Evolutionary conservation across 1,140 invertebrate genomes (phyloP).

Genomic region (Drosophila subobscura): DNA sequence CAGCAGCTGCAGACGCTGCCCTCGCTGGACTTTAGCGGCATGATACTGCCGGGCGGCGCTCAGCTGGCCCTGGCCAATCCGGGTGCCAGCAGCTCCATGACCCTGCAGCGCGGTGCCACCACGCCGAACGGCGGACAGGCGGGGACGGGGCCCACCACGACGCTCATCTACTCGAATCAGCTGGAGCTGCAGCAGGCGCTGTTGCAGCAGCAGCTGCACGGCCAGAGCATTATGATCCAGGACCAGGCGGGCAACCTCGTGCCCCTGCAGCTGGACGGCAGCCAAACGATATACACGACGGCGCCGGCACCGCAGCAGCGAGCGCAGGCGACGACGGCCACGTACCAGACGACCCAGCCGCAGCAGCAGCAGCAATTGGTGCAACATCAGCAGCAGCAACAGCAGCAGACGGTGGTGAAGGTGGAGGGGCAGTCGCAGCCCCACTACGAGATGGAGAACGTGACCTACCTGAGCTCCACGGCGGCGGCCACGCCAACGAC

Average conservation of each 20-base stretch:
- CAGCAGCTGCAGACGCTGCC: conserved; percentile 70
- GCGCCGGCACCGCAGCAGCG: conserved; percentile 54
- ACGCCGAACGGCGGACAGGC: conserved; percentile 52
- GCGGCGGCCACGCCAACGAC: conserved; percentile 64
- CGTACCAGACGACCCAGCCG: conserved; percentile 62
- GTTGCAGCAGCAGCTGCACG: conserved; percentile 76
- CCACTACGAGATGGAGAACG: conserved; percentile 78
- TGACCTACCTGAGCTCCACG: conserved; percentile 72
- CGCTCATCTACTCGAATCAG: conserved; percentile 80
- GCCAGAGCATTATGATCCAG: conserved; percentile 81
- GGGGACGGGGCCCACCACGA: conserved; percentile 59
- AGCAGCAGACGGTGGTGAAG: conserved; percentile 51
- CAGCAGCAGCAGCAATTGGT: conserved; percentile 53
- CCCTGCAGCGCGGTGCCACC: conserved; percentile 54
- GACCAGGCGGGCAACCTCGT: conserved; percentile 80
- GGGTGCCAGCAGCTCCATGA: conserved; percentile 65
- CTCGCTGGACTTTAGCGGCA: conserved; percentile 76
- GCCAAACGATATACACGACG: conserved; percentile 79
- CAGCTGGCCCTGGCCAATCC: conserved; percentile 77
- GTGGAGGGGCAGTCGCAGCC: conserved; percentile 64
- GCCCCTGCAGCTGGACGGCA: conserved; percentile 71
- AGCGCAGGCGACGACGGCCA: conserved; percentile 42
- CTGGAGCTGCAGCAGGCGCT: conserved; percentile 77
- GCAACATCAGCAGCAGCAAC: conserved; percentile 52
- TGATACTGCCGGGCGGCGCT: conserved; percentile 78